These are phyloP conservation scores for Ophion costatus DNA, from an alignment of 2,888 invertebrate species.

Conservation along the genomic window DNA sequence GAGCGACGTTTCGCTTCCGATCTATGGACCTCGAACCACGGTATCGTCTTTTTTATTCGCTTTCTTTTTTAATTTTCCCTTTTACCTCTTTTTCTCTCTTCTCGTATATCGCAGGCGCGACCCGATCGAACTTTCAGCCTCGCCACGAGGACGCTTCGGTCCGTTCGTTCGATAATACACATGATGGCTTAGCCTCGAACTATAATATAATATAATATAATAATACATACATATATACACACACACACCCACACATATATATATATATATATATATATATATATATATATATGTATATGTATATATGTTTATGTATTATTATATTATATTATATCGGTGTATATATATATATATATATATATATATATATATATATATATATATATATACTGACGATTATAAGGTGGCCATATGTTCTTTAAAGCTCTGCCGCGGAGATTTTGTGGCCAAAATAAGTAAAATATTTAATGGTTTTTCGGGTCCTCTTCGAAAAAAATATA, in stretches of 20 bases:
- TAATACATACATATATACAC: conserved; percentile 10
- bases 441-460: too few species aligned
- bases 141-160: conserved; percentile 64
- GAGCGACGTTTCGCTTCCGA: conserved; percentile 60
- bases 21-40: conserved; percentile 51
- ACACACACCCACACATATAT: too few species aligned
- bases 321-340: too few species aligned
- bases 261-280: conserved; percentile 24
- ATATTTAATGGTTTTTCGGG: too few species aligned
- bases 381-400: conserved; percentile 13
- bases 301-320: too few species aligned
- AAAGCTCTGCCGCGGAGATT: too few species aligned
- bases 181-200: conserved; percentile 55
- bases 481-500: too few species aligned
- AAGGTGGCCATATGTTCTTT: background rate
- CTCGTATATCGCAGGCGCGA: conserved; percentile 45
- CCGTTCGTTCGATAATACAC: conserved; percentile 64
- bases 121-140: conserved; percentile 65
- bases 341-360: too few species aligned
- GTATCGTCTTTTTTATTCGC: conserved; percentile 44
- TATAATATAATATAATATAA: conserved; percentile 41
- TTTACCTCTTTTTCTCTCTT: conserved; percentile 31
- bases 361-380: conserved; percentile 19
- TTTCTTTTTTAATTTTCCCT: conserved; percentile 19
- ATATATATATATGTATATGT: conserved; percentile 28